Percentiles rank a stretch among this genome's conserved stretches.
Conservation (phyloP, 2,888 invertebrate genomes). For the Coelopa pilipes region DNA sequence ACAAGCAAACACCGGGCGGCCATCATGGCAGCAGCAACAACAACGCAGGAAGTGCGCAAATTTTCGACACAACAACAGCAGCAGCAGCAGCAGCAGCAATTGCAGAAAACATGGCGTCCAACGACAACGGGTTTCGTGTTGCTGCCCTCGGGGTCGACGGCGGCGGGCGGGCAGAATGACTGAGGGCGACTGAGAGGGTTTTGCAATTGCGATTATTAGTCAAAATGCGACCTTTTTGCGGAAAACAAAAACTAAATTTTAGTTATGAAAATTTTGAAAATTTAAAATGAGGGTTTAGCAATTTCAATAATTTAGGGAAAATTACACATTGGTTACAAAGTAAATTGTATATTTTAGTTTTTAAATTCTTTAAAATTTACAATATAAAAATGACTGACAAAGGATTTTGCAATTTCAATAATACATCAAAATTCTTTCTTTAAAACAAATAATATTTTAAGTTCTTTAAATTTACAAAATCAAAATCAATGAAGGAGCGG, state of each 20-base stretch:
- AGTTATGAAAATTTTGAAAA: too few species aligned
- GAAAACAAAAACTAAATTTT: not conserved
- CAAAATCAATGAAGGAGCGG: too few species aligned
- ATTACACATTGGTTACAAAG: too few species aligned
- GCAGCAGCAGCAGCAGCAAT: not conserved
- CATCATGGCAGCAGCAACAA: not conserved
- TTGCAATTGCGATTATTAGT: not conserved
- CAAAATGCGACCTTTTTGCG: not conserved
- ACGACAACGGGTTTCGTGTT: not conserved
- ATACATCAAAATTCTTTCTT: too few species aligned
- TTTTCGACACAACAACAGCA: not conserved
- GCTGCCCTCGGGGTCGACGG: not conserved
- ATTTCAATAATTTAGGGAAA: not conserved
- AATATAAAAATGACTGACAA: too few species aligned
- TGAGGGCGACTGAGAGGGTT: not conserved
- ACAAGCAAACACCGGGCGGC: not conserved
- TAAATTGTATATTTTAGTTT: too few species aligned
- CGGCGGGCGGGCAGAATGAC: not conserved
- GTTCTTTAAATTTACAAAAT: too few species aligned
- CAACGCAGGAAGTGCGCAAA: slow-evolving; percentile 7
- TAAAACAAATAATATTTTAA: too few species aligned
- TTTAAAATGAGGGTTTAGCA: too few species aligned
- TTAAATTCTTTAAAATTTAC: too few species aligned
- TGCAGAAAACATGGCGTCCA: slow-evolving; percentile 1
- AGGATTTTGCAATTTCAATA: too few species aligned